These are phyloP conservation scores for Stegastes partitus DNA, from an alignment of 2,113 vertebrate genomes.

Conservation along the genomic window DNA sequence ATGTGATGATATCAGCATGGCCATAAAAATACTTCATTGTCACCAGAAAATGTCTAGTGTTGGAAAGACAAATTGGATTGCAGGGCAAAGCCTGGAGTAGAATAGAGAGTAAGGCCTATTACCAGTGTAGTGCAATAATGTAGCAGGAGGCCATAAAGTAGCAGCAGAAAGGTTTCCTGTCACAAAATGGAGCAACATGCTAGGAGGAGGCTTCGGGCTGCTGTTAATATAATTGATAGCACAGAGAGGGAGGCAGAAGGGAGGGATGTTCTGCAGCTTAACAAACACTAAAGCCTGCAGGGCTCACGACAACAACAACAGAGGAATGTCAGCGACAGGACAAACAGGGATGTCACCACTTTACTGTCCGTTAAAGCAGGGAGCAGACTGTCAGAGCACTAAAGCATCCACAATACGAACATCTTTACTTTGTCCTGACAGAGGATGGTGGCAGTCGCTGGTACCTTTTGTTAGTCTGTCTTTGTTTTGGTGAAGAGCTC, in stretches of 20 bases:
- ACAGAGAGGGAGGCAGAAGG: neutral
- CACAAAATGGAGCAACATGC: constrained; percentile 73
- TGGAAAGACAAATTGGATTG: constrained; percentile 64
- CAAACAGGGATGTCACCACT: constrained; percentile 33
- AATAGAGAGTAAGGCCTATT: constrained; percentile 66
- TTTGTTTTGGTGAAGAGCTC: constrained; percentile 22
- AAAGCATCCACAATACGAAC: neutral
- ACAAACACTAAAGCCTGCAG: constrained; percentile 47
- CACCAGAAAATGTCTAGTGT: constrained; percentile 51
- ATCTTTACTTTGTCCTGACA: neutral
- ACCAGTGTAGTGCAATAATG: constrained; percentile 49
- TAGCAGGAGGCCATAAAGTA: constrained; percentile 66
- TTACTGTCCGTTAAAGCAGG: constrained; percentile 25
- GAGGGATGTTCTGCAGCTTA: constrained; percentile 45
- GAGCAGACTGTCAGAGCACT: constrained; percentile 14
- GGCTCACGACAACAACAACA: constrained; percentile 34
- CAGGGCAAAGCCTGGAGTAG: constrained; percentile 56
- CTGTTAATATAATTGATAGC: constrained; percentile 73
- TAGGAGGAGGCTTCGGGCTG: constrained; percentile 53
- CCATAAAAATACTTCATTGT: constrained; percentile 73
- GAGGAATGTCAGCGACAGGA: constrained; percentile 45
- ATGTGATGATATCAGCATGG: constrained; percentile 74
- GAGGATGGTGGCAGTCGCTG: neutral
- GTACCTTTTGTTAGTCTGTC: constrained; percentile 6
- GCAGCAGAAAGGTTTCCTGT: constrained; percentile 60